These are phyloP conservation scores for Muntiacus reevesi DNA, from an alignment of 2,113 vertebrate genomes.

Conservation along the genomic window DNA sequence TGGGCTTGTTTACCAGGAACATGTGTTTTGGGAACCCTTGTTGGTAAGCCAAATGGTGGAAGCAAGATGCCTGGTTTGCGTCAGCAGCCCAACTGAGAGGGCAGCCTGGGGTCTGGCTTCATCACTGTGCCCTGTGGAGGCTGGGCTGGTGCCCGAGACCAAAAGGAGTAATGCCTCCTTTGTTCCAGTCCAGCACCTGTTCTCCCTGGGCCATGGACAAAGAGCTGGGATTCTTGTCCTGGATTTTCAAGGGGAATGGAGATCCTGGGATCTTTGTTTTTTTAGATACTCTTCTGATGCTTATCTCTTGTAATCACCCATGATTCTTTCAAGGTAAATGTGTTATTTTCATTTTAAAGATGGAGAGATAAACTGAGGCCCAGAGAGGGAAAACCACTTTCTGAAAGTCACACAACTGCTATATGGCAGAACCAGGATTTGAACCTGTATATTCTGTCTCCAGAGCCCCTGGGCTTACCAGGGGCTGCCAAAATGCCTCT, in stretches of 20 bases:
- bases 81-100: not conserved
- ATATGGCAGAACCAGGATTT: not conserved
- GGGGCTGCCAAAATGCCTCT: not conserved
- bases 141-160: not conserved
- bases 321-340: not conserved
- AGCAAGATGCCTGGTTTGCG: not conserved
- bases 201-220: not conserved
- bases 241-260: not conserved
- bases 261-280: not conserved
- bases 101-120: not conserved
- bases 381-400: not conserved
- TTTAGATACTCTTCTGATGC: not conserved
- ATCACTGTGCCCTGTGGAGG: not conserved
- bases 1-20: conserved; percentile 51
- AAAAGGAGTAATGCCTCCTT: not conserved
- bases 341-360: not conserved
- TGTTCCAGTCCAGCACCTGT: not conserved
- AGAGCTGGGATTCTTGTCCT: not conserved
- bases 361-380: not conserved
- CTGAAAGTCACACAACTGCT: not conserved
- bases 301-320: not conserved
- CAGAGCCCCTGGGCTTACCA: not conserved
- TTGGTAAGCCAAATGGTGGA: conserved; percentile 45
- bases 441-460: not conserved
- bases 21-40: conserved; percentile 29